Evolutionary conservation across 37 sponge, comb jelly and placozoan genomes (phyloP).

Genomic region (Amphimedon queenslandica): DNA sequence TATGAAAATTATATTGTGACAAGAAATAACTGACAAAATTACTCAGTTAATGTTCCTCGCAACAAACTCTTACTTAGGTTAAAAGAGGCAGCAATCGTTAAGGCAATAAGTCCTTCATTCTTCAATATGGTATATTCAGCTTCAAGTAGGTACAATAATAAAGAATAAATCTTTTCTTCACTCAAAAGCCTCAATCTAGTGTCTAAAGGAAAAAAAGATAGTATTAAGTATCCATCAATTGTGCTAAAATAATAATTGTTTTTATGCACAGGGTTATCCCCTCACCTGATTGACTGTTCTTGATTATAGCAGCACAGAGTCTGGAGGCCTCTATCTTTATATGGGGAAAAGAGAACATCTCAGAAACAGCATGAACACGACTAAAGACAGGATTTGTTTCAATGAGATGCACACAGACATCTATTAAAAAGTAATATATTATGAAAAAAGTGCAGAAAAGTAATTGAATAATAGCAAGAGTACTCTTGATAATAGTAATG

Average conservation of each 20-base stretch:
- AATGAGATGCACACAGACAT: constrained; percentile 10
- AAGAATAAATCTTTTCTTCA: no score
- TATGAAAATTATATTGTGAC: no score
- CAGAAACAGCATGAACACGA: constrained; percentile 11
- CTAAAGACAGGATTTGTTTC: background rate
- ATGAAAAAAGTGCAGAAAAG: no score
- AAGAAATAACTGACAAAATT: no score
- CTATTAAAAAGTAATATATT: background rate
- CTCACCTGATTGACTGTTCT: constrained; percentile 24
- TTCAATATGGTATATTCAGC: constrained; percentile 35
- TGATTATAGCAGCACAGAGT: constrained; percentile 41
- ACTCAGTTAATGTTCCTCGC: no score
- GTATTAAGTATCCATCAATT: no score
- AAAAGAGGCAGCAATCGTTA: constrained; percentile 28
- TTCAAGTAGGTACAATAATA: constrained; percentile 37
- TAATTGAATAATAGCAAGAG: no score
- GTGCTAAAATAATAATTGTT: no score
- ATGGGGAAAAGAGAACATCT: constrained; percentile 21
- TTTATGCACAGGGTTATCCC: no score
- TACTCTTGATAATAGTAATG: no score
- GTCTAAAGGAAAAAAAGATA: no score
- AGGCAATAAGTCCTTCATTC: constrained; percentile 71
- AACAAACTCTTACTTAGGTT: constrained; percentile 7
- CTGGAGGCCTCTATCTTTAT: constrained; percentile 53
- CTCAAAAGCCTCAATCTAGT: no score